Percentiles rank a stretch among this genome's conserved stretches.
Evolutionary conservation across 2,888 invertebrate genomes (phyloP).

Genomic region (Acronicta leporina): DNA sequence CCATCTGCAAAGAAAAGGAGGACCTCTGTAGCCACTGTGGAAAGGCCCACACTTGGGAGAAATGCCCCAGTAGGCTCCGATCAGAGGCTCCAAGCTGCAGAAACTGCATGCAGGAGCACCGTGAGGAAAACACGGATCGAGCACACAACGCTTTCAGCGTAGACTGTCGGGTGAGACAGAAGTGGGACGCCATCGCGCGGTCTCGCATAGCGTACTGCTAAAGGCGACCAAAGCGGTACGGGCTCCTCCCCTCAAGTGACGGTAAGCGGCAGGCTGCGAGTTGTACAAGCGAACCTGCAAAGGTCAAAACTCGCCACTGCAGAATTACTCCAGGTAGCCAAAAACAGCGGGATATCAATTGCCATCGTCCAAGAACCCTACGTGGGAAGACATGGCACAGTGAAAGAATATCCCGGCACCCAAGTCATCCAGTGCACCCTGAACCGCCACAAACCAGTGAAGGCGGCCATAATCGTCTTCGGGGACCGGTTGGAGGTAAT

Average conservation of each 20-base stretch:
- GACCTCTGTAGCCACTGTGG: too few relatives aligned
- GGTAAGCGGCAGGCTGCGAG: neutral
- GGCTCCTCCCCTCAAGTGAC: neutral
- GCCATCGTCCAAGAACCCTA: neutral
- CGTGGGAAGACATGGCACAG: slow-evolving; percentile 9
- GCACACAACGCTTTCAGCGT: too few relatives aligned
- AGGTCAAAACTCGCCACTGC: neutral
- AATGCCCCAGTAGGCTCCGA: too few relatives aligned
- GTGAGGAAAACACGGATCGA: too few relatives aligned
- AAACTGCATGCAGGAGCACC: too few relatives aligned
- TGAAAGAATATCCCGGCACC: slow-evolving; percentile 39
- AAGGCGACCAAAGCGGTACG: neutral
- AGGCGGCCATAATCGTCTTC: slow-evolving; percentile 52
- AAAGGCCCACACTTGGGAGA: too few relatives aligned
- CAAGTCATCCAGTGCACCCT: slow-evolving; percentile 49
- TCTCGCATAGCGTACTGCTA: neutral
- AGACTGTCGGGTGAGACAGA: too few relatives aligned
- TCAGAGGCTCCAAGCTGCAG: too few relatives aligned
- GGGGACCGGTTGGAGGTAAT: slow-evolving; percentile 29
- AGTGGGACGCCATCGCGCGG: too few relatives aligned
- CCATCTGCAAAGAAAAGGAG: too few relatives aligned
- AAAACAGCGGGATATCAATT: neutral
- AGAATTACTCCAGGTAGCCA: neutral
- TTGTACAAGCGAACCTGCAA: neutral
- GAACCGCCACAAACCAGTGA: slow-evolving; percentile 42